Evolutionary conservation across 2,113 vertebrate species (phyloP), one percentile per base, ranked within the genome.

Genomic region (Pterocles orientalis): DNA sequence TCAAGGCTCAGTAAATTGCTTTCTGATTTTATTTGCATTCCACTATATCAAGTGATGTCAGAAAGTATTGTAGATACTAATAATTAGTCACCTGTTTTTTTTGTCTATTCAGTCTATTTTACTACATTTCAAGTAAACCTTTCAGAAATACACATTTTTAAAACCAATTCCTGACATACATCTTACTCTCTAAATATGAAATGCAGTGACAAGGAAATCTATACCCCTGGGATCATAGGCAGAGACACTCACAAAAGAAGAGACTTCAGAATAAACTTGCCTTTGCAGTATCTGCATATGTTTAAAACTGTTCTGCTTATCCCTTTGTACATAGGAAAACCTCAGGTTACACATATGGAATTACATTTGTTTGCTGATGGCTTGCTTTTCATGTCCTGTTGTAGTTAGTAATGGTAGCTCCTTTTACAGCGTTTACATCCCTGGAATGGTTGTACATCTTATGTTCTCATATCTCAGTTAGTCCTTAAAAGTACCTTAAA

Each of bases 171-270:
- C 47, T 82, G 31, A 41, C 77, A 75, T 23, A 15, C 5, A 45
- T 5, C 4, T 69, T 65, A 25, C 9, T 64, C 15, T 65, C 12
- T n/a, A n/a, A 81, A 33, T 53, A 89, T 54, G 18, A 58, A 14
- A 70, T n/a, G 36, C 72, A 77, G 19, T 15, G 33, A 58, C 47
- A 86, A 83, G 58, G 16, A 65, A 36, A 84, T 61, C 41, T 51
- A 62, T 20, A 26, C 10, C n/a, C 34, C 3, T 0, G 1, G 33
- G 8, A 48, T 72, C 24, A 83, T 0, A 56, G 21, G 29, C 41
- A 75, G 64, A 78, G 58, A 61, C 9, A 33, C n/a, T 53, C 20
- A 56, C 4, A 47, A 48, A 86, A 45, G 11, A 77, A 78, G 25
- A 39, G 14, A 47, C 10, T 82, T 71, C 3, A 79, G 23, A 68